Percentiles rank a stretch among this genome's conserved stretches.
Evolutionary conservation across 30 jellyfish, hydroid and myxozoan genomes (phyloP).

Genomic region (Rhopilema esculentum): DNA sequence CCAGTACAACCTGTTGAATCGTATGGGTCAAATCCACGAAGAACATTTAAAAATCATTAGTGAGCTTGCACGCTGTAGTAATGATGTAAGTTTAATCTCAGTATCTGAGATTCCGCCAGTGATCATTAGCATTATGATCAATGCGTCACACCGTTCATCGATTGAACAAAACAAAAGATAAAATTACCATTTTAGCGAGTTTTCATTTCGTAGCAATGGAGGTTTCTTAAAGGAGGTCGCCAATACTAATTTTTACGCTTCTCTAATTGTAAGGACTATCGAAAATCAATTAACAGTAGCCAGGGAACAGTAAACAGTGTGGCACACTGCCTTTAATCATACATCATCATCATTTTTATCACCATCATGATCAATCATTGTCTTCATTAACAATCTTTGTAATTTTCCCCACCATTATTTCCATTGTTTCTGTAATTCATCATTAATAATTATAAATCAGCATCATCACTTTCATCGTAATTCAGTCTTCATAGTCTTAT

Average conservation of each 20-base stretch:
- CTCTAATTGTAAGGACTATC: background rate
- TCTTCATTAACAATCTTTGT: no score
- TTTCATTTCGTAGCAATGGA: background rate
- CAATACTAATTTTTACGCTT: background rate
- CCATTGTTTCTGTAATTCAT: no score
- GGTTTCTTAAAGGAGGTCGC: background rate
- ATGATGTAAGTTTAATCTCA: slow-evolving; percentile 67
- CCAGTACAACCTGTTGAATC: slow-evolving; percentile 89
- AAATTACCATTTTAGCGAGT: background rate
- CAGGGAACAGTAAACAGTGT: no score
- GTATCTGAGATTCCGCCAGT: background rate
- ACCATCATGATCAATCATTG: no score
- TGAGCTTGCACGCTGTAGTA: slow-evolving; percentile 89
- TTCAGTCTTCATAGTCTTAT: no score
- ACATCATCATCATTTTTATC: no score
- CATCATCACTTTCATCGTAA: no score
- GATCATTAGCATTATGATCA: background rate
- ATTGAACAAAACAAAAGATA: no score
- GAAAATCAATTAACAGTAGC: background rate
- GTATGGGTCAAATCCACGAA: slow-evolving; percentile 87
- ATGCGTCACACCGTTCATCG: no score
- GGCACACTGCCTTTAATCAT: no score
- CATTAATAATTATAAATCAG: no score
- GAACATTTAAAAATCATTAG: slow-evolving; percentile 93
- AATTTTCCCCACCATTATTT: no score